phyloP scores from a whole-genome alignment of 1,140 invertebrate species.

The Cyclargus thomasi region DNA sequence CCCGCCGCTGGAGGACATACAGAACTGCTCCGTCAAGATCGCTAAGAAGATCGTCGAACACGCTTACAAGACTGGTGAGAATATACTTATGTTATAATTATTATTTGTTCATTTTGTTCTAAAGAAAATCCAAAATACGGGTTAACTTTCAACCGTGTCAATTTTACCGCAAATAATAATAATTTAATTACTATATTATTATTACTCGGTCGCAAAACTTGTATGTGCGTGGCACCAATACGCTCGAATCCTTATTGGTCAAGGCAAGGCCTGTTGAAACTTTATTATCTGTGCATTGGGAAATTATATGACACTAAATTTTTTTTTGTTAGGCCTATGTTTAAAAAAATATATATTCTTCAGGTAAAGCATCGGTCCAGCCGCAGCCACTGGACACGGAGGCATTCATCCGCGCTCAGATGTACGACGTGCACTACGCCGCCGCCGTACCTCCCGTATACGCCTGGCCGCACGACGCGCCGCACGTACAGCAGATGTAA shows the following conservation, averaged over 20 bases:
- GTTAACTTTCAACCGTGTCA: neutral
- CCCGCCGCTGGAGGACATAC: conserved; percentile 92
- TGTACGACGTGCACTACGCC: conserved; percentile 85
- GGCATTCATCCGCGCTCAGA: conserved; percentile 86
- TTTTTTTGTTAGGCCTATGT: neutral
- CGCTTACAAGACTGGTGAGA: conserved; percentile 86
- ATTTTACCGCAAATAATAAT: too few species aligned
- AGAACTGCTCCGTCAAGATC: conserved; percentile 92
- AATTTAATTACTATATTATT: too few species aligned
- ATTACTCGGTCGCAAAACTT: too few species aligned
- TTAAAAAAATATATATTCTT: conserved; percentile 21
- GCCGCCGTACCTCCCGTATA: conserved; percentile 81
- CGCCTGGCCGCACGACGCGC: conserved; percentile 75
- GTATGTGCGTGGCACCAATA: too few species aligned
- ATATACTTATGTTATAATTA: conserved; percentile 25
- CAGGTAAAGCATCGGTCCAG: conserved; percentile 84
- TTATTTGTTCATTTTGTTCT: too few species aligned
- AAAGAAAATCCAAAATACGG: neutral
- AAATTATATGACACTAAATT: too few species aligned
- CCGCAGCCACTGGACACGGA: conserved; percentile 86
- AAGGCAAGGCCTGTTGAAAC: too few species aligned
- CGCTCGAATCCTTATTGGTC: too few species aligned
- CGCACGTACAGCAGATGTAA: conserved; percentile 47
- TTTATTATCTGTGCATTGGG: too few species aligned
- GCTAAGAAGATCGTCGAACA: conserved; percentile 89